Conservation (phyloP, 2,113 vertebrate species). For the Mixornis gularis region DNA sequence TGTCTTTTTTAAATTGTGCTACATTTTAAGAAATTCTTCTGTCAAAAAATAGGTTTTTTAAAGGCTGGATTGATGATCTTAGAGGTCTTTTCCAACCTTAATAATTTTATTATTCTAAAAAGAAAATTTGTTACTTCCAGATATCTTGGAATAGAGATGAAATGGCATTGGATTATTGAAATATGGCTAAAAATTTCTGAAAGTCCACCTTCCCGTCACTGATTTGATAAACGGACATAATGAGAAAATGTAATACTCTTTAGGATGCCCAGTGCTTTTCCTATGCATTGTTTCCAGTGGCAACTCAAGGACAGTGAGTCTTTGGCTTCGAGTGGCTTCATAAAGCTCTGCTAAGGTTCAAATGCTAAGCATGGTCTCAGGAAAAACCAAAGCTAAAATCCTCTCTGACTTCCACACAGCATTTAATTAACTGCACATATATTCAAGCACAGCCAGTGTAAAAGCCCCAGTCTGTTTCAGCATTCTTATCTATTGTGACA, state of each 20-base stretch:
- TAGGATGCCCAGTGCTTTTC: background rate
- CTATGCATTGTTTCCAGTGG: background rate
- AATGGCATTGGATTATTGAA: background rate
- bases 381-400: background rate
- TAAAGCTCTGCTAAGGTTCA: background rate
- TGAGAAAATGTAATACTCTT: background rate
- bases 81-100: background rate
- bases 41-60: background rate
- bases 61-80: background rate
- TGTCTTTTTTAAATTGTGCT: background rate
- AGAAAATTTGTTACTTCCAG: background rate
- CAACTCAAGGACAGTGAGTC: background rate
- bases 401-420: background rate
- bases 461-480: background rate
- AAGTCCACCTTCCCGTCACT: background rate
- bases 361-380: background rate
- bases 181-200: background rate
- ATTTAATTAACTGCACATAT: background rate
- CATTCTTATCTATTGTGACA: background rate
- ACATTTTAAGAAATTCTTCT: background rate
- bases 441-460: background rate
- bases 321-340: background rate
- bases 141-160: background rate
- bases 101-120: background rate
- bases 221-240: background rate